Conservation (phyloP, 2,888 invertebrate genomes). For the Temnothorax ravouxi region DNA sequence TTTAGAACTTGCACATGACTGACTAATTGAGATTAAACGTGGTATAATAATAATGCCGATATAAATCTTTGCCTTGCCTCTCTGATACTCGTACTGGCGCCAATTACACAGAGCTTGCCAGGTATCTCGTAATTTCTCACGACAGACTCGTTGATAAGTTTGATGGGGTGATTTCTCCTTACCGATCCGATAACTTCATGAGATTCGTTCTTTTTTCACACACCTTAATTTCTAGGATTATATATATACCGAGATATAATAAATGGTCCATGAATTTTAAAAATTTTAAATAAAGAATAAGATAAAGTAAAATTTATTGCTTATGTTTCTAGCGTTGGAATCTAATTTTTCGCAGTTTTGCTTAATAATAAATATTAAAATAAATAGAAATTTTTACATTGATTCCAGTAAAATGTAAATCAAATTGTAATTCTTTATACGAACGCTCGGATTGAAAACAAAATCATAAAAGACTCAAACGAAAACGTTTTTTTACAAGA, state of each 20-base stretch:
- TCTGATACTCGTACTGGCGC: conserved; percentile 49
- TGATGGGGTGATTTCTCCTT: neutral
- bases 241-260: neutral
- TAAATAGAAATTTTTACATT: neutral
- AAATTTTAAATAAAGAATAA: neutral
- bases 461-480: neutral
- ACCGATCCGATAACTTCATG: neutral
- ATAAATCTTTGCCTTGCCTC: conserved; percentile 63
- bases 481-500: neutral
- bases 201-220: neutral
- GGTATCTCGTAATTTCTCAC: conserved; percentile 34
- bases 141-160: conserved; percentile 38
- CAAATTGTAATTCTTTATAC: neutral
- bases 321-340: neutral
- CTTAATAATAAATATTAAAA: neutral
- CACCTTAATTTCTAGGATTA: neutral
- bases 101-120: conserved; percentile 54
- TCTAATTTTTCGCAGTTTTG: neutral
- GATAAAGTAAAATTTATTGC: neutral
- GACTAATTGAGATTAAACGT: conserved; percentile 72
- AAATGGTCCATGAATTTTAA: neutral
- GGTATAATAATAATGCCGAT: conserved; percentile 68
- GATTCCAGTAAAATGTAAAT: neutral
- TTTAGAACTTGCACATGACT: conserved; percentile 64
- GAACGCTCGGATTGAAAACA: neutral